Conservation (phyloP, 2,797 vertebrate genomes). For the Onychomys leucogaster region DNA sequence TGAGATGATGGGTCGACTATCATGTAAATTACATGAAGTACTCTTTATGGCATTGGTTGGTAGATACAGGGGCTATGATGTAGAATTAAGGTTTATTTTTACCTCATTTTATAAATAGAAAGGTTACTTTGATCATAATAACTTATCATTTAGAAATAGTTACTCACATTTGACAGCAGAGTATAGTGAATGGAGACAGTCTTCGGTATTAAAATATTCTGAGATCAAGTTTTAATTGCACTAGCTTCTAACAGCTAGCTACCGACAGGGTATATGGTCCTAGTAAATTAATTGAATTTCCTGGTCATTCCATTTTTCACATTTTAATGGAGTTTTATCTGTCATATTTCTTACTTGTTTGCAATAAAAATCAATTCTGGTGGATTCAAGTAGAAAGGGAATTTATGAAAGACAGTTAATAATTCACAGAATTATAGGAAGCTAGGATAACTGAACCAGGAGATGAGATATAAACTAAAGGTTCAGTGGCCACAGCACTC, state of each 20-base stretch:
- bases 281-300: constrained; percentile 35
- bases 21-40: background rate
- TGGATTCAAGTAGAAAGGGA: constrained; percentile 35
- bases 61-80: background rate
- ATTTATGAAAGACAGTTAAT: background rate
- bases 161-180: background rate
- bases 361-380: constrained; percentile 46
- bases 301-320: background rate
- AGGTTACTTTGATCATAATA: background rate
- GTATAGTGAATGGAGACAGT: background rate
- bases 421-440: constrained; percentile 50
- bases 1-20: background rate
- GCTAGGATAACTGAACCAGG: background rate
- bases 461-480: background rate
- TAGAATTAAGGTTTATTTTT: background rate
- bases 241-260: background rate
- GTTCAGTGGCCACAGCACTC: background rate
- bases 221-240: background rate
- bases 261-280: background rate
- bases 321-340: constrained; percentile 25
- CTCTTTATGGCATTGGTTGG: background rate
- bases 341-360: constrained; percentile 39
- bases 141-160: background rate
- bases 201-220: background rate
- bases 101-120: background rate